These are phyloP conservation scores for Listronotus oregonensis DNA, from an alignment of 1,140 invertebrate species.

Conservation along the genomic window DNA sequence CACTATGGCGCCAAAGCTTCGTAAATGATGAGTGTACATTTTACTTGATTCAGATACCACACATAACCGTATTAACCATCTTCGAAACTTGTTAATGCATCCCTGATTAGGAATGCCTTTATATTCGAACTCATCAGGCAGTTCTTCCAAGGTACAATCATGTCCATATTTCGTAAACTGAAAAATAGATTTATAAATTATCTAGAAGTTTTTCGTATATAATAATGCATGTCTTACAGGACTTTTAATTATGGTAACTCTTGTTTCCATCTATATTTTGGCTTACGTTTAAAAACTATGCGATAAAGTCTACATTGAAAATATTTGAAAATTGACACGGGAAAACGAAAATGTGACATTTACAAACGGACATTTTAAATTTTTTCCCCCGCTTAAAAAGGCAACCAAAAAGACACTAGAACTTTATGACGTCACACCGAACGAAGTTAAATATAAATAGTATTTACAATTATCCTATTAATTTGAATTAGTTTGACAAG, in stretches of 20 bases:
- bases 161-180: conserved; percentile 47
- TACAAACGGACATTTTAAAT: no score
- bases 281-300: no score
- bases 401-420: no score
- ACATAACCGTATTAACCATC: conserved; percentile 29
- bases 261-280: background rate
- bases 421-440: no score
- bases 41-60: conserved; percentile 47
- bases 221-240: conserved; percentile 10
- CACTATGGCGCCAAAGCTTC: conserved; percentile 47
- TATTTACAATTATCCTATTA: no score
- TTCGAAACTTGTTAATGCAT: conserved; percentile 29
- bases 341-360: no score
- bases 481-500: no score
- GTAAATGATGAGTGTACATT: conserved; percentile 44
- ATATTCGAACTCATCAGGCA: conserved; percentile 39
- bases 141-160: conserved; percentile 42
- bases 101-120: conserved; percentile 30
- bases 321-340: no score
- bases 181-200: conserved; percentile 10
- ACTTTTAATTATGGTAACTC: conserved; percentile 3
- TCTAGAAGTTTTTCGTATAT: background rate
- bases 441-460: no score
- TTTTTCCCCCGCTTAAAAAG: no score
- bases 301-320: no score